Conservation (phyloP, 1,140 invertebrate genomes). For the Cherax quadricarinatus region DNA sequence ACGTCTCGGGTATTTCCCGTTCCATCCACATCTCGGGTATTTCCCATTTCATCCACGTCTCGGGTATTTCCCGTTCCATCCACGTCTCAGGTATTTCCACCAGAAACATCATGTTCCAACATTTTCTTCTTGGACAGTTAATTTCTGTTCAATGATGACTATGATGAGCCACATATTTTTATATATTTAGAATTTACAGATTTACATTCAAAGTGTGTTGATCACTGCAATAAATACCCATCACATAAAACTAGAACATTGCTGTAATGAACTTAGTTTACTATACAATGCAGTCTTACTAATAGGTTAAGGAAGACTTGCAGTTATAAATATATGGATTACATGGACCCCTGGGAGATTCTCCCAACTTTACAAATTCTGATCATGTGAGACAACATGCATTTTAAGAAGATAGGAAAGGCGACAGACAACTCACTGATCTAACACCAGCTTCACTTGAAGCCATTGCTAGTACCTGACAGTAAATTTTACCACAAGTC, state of each 20-base stretch:
- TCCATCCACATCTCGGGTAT: no score
- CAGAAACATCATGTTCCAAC: not conserved
- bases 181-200: not conserved
- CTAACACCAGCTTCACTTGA: not conserved
- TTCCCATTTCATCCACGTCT: not conserved
- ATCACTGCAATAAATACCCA: not conserved
- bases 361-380: not conserved
- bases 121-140: not conserved
- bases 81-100: not conserved
- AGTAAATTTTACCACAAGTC: not conserved
- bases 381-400: not conserved
- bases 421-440: not conserved
- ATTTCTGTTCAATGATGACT: not conserved
- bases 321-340: slow-evolving; percentile 33
- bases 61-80: no score
- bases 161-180: not conserved
- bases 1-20: no score
- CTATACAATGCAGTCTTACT: slow-evolving; percentile 47
- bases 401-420: not conserved
- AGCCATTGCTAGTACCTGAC: not conserved
- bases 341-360: slow-evolving; percentile 4
- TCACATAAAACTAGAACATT: slow-evolving; percentile 10
- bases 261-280: not conserved
- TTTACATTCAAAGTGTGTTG: slow-evolving; percentile 7
- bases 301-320: slow-evolving; percentile 35